Evolutionary conservation across 2,888 invertebrate genomes (phyloP), one percentile per base, ranked within the genome.

Genomic region (Agrochola lychnidis): DNA sequence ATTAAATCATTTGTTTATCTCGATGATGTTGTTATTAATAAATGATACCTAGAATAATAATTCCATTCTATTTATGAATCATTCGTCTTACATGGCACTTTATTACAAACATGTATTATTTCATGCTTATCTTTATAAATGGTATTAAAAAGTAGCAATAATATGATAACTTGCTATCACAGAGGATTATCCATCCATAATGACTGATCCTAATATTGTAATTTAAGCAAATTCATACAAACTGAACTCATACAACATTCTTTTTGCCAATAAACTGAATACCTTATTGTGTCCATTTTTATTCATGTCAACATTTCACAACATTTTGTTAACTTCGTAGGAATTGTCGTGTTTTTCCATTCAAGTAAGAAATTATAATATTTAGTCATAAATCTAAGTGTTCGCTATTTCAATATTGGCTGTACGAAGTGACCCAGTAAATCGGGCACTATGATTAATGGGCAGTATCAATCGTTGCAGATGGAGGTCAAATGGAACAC

Each of bases 381-480:
- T 76, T 76, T 70, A 70, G 36, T 77, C 66, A 61, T 84, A 77
- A 83, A 77, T 77, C 71, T 57, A 69, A 72, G 56, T 74, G 66
- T 72, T 72, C 71, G 61, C 81, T 83, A 67, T 81, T 81, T 84
- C 83, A 81, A 78, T 81, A 82, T 80, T 81, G 76, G 73, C 53
- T 73, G 72, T 68, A 61, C 61, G 40, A 68, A 77, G 76, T 79
- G 79, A 68, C 61, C 69, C 73, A 53, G 80, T 59, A 61, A 73
- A 76, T 71, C 75, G 70, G 61, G 4, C 78, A 30, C 61, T 77
- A 76, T 86, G 86, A 87, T 86, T 76, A 86, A 87, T 87, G 80
- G 59, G 64, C 74, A 59, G 63, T 76, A 81, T 87, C 81, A 87
- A 86, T 87, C 87, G 79, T 79, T 76, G 70, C 70, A 67, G 61